These are phyloP conservation scores for Theristicus caerulescens DNA, from an alignment of 2,113 vertebrate species.

Conservation along the genomic window DNA sequence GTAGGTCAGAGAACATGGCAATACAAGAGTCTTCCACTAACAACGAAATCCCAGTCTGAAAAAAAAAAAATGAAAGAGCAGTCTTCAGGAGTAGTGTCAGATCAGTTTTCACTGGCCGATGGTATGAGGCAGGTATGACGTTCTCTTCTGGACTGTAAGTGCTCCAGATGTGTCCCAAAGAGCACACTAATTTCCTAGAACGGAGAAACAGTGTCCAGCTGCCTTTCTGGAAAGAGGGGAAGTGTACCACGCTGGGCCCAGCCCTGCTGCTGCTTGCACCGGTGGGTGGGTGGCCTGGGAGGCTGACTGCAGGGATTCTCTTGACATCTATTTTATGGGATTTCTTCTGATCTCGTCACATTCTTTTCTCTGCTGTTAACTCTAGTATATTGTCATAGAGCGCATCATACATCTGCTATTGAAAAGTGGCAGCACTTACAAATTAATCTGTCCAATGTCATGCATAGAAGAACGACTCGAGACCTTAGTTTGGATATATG, in stretches of 20 bases:
- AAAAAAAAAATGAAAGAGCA: not conserved
- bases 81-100: not conserved
- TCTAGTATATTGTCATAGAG: not conserved
- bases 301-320: not conserved
- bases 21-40: not conserved
- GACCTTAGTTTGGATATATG: not conserved
- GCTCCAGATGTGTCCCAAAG: not conserved
- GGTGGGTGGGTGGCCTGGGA: not conserved
- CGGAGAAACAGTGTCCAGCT: not conserved
- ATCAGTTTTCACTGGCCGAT: not conserved
- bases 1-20: not conserved
- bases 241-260: not conserved
- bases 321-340: rapidly evolving
- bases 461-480: not conserved
- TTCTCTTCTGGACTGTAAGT: not conserved
- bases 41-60: not conserved
- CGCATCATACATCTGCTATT: not conserved
- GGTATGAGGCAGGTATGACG: not conserved
- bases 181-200: slow-evolving; percentile 9
- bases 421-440: not conserved
- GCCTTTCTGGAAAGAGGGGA: not conserved
- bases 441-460: not conserved
- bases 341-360: not conserved
- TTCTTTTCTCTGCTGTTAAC: not conserved
- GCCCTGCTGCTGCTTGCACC: not conserved